Base-by-base conservation (phyloP, 2,888 invertebrate genomes). In the Harpalus rufipes region DNA sequence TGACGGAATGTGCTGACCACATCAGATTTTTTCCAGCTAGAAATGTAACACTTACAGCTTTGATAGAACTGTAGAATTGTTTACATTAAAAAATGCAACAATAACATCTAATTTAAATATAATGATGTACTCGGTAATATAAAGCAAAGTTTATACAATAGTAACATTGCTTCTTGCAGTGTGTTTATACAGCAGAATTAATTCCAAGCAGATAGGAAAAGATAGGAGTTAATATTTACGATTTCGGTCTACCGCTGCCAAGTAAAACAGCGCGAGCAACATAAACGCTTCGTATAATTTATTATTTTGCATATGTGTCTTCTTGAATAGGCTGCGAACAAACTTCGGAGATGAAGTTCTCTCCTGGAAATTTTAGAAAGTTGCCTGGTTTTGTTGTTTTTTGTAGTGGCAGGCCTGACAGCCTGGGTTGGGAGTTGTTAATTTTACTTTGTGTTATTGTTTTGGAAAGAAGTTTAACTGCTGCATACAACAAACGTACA, bases 301-400 rank as follows among this genome's bases (percentile, higher is more conserved):
- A 51, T 51, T 51, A 51, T 51, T 51, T 51, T 51, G 44, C 44
- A 68, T 68, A 68, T 68, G 39, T 68, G 68, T 68, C 68, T 68
- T 68, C 39, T n/a, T 21, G 68, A 68, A 8, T 39, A 68, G 25
- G 25, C 68, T 68, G 25, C 39, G 39, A 68, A 68, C 68, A 68
- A 68, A 68, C 39, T 32, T 68, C 6, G 39, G 32, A 32, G 63
- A 63, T 63, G 63, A 63, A 63, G 63, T 63, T 63, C 18, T 63
- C 63, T 63, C 21, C 7, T 63, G 63, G n/a, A 39, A 68, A 39
- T 68, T 68, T 68, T 39, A 68, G 68, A 68, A 68, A 68, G 68
- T 68, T 68, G 32, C 32, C 32, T 14, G 32, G 68, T 68, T 68
- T 68, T 68, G 68, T 68, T 68, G 68, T 39, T 68, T 68, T 63